Evolutionary conservation across 1,140 invertebrate genomes (phyloP).

Genomic region (Drosophila malerkotliana): DNA sequence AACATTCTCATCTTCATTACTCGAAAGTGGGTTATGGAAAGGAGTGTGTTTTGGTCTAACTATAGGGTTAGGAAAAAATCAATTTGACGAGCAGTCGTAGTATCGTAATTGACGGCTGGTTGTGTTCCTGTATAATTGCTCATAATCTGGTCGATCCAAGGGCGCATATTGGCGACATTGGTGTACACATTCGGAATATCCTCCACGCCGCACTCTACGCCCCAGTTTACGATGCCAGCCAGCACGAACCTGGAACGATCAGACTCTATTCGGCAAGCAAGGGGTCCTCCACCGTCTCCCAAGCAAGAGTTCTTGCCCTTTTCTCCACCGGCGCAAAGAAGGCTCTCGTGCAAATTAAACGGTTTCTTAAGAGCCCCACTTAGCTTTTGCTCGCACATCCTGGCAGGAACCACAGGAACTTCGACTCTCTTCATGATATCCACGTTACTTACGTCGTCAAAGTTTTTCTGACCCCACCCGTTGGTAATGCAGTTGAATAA

Average conservation of each 20-base stretch:
- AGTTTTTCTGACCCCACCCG: slow-evolving; percentile 92
- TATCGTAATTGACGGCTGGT: too few species aligned
- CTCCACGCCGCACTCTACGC: slow-evolving; percentile 86
- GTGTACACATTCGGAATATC: slow-evolving; percentile 91
- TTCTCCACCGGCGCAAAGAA: slow-evolving; percentile 88
- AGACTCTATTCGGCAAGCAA: slow-evolving; percentile 86
- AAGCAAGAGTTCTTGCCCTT: slow-evolving; percentile 88
- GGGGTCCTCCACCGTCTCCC: slow-evolving; percentile 90
- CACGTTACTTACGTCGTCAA: slow-evolving; percentile 86
- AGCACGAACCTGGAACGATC: slow-evolving; percentile 85
- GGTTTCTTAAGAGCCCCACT: slow-evolving; percentile 31
- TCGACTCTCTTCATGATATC: slow-evolving; percentile 87
- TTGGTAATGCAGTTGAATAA: slow-evolving; percentile 88
- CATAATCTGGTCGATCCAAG: slow-evolving; percentile 2
- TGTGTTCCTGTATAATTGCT: too few species aligned
- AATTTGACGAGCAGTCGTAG: too few species aligned
- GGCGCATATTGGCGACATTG: slow-evolving; percentile 86
- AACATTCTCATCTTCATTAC: too few species aligned
- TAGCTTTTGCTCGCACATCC: slow-evolving; percentile 83
- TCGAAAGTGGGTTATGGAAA: too few species aligned
- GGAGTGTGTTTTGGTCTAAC: too few species aligned
- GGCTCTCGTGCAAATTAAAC: slow-evolving; percentile 84
- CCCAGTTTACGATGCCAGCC: slow-evolving; percentile 89
- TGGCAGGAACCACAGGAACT: slow-evolving; percentile 84
- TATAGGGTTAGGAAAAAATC: too few species aligned